phyloP scores from a whole-genome alignment of 2,888 invertebrate genomes.

The Ormia ochracea region DNA sequence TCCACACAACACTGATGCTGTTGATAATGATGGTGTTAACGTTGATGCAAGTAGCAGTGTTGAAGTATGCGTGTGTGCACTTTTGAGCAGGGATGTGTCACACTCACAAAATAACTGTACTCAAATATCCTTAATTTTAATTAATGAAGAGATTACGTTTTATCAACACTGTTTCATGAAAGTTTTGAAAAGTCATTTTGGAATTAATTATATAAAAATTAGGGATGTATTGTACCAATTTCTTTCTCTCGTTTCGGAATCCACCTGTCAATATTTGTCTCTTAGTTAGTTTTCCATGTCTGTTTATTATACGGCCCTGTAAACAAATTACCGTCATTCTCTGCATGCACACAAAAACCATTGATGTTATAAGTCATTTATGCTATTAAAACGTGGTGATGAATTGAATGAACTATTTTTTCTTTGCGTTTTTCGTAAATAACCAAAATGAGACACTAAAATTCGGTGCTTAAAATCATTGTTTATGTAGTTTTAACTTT shows the following conservation, averaged over 20 bases:
- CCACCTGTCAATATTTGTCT: too few species aligned
- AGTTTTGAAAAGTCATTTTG: too few species aligned
- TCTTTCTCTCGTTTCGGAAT: too few species aligned
- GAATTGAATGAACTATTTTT: constrained; percentile 48
- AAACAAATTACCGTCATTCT: constrained; percentile 27
- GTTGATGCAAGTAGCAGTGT: constrained; percentile 40
- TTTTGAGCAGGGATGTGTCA: constrained; percentile 7
- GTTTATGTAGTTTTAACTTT: constrained; percentile 42
- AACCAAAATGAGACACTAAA: constrained; percentile 43
- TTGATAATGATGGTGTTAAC: constrained; percentile 33
- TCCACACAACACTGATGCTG: constrained; percentile 42
- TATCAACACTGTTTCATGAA: too few species aligned
- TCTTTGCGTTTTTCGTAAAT: neutral
- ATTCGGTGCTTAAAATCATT: constrained; percentile 47
- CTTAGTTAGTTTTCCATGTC: neutral
- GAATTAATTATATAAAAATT: too few species aligned
- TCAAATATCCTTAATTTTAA: too few species aligned
- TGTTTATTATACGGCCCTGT: constrained; percentile 9
- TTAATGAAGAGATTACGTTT: too few species aligned
- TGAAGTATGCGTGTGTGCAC: neutral
- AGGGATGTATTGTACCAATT: too few species aligned
- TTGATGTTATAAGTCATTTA: constrained; percentile 50
- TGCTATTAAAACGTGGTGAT: constrained; percentile 43
- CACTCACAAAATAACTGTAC: neutral
- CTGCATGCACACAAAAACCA: constrained; percentile 25